A percentile compares a stretch with the other conserved stretches of the same genome.
These are phyloP conservation scores for Parapsyche elsis DNA, from an alignment of 1,140 invertebrate species.

Conservation along the genomic window DNA sequence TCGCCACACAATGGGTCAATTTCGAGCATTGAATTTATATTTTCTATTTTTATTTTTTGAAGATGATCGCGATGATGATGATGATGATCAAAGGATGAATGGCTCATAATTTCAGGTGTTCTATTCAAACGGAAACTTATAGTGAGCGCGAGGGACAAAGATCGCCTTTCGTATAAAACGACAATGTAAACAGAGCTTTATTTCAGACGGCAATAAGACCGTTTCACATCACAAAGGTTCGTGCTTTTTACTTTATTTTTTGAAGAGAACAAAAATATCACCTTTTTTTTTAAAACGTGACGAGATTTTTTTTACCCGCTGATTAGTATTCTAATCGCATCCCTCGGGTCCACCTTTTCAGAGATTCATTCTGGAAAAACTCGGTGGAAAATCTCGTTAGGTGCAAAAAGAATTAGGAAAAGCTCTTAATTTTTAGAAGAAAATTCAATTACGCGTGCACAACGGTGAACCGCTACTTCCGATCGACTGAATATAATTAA, in stretches of 20 bases:
- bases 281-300: neutral
- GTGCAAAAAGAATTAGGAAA: slow-evolving; percentile 13
- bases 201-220: no score
- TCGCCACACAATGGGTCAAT: slow-evolving; percentile 14
- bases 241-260: neutral
- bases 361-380: neutral
- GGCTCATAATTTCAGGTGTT: slow-evolving; percentile 13
- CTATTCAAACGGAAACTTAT: neutral
- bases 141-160: neutral
- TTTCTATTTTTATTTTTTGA: neutral
- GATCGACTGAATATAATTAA: no score
- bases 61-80: neutral
- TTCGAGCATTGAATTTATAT: slow-evolving; percentile 13
- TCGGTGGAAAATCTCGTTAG: no score
- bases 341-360: neutral
- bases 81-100: slow-evolving; percentile 6
- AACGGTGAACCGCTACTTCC: no score
- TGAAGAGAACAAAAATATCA: neutral
- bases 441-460: no score
- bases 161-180: no score
- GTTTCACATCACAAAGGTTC: no score
- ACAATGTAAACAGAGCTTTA: no score
- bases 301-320: neutral
- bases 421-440: slow-evolving; percentile 4
- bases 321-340: slow-evolving; percentile 2